A percentile compares a stretch with the other conserved stretches of the same genome.
phyloP scores from a whole-genome alignment of 2,113 vertebrate species.

The Colistium nudipinnis region DNA sequence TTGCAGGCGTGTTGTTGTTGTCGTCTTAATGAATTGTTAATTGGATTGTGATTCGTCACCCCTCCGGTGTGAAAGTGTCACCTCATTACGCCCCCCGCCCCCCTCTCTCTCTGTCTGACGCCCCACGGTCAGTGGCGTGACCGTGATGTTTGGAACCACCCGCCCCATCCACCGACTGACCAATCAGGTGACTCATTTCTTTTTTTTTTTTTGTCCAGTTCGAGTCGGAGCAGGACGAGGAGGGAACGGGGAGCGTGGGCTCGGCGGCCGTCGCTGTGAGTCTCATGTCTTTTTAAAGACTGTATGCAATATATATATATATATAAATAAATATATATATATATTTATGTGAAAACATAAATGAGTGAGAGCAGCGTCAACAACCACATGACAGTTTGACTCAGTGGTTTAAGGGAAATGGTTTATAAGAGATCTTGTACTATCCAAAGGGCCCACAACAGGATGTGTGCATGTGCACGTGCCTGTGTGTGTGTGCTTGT shows the following conservation, averaged over 20 bases:
- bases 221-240: constrained; percentile 82
- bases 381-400: constrained; percentile 15
- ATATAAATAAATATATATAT: too few relatives aligned
- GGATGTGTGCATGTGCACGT: constrained; percentile 50
- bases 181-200: too few relatives aligned
- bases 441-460: constrained; percentile 54
- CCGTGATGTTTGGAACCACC: constrained; percentile 16
- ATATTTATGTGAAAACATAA: too few relatives aligned
- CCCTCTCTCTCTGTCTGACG: constrained; percentile 61
- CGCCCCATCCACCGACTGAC: neutral
- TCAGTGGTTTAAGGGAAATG: constrained; percentile 52
- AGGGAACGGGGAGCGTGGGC: constrained; percentile 75
- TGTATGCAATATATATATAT: too few relatives aligned
- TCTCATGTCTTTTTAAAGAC: constrained; percentile 14
- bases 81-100: constrained; percentile 55
- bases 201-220: constrained; percentile 67
- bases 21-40: constrained; percentile 59
- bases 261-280: constrained; percentile 81
- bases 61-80: constrained; percentile 58
- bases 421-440: constrained; percentile 54
- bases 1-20: constrained; percentile 38
- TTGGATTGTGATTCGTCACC: constrained; percentile 73
- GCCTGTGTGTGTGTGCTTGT: constrained; percentile 10
- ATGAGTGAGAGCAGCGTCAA: neutral
- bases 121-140: constrained; percentile 57